Evolutionary conservation across 2,888 invertebrate species (phyloP).

Genomic region (Gryllus longicercus): DNA sequence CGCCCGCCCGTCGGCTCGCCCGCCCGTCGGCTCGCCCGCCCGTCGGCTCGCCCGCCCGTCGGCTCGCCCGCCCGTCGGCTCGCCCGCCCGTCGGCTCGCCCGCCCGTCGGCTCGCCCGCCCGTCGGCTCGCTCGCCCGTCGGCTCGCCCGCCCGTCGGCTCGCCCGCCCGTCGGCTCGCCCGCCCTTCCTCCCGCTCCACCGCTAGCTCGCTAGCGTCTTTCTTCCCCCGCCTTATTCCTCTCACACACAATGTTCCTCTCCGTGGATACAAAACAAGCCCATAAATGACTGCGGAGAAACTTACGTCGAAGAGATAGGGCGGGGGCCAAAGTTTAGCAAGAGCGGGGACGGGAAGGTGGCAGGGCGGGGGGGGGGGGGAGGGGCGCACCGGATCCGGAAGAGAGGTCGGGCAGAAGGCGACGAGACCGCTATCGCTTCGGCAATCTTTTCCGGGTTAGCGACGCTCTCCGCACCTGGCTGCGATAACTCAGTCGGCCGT

Average conservation of each 20-base stretch:
- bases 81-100: too few species aligned
- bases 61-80: too few species aligned
- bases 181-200: too few species aligned
- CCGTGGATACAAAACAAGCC: constrained; percentile 32
- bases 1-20: too few species aligned
- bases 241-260: neutral
- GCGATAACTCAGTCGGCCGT: neutral
- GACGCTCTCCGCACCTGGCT: neutral
- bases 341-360: neutral
- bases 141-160: too few species aligned
- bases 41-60: too few species aligned
- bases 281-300: constrained; percentile 29
- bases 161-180: too few species aligned
- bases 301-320: neutral
- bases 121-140: too few species aligned
- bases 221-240: neutral
- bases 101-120: too few species aligned
- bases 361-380: too few species aligned
- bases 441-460: constrained; percentile 17
- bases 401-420: neutral
- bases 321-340: constrained; percentile 18
- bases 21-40: too few species aligned
- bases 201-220: neutral
- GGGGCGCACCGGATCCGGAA: constrained; percentile 19
- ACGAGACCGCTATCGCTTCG: neutral